phyloP scores from a whole-genome alignment of 2,113 vertebrate species.

The Arizona elegans region DNA sequence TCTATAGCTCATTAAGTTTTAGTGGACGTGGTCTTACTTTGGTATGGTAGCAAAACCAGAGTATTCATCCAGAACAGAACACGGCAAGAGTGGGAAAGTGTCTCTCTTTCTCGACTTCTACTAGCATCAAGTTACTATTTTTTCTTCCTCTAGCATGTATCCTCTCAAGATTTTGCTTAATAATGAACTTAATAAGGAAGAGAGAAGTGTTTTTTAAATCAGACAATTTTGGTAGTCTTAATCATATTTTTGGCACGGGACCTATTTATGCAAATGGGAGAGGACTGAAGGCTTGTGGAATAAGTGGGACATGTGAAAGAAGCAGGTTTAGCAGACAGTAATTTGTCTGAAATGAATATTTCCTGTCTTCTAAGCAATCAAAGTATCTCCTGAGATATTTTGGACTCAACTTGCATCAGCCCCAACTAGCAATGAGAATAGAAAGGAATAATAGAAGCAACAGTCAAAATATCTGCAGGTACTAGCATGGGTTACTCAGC shows the following conservation, averaged over 20 bases:
- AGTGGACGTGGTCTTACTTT: slow-evolving; percentile 2
- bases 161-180: not conserved
- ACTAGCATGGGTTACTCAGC: not conserved
- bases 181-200: not conserved
- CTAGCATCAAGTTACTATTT: not conserved
- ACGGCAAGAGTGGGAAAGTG: not conserved
- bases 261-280: not conserved
- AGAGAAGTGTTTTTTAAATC: not conserved
- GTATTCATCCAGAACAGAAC: not conserved
- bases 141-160: not conserved
- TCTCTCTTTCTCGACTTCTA: not conserved
- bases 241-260: not conserved
- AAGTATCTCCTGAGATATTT: not conserved
- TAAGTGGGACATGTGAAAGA: not conserved
- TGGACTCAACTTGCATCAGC: not conserved
- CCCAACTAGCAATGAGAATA: not conserved
- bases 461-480: not conserved
- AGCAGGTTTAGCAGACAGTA: not conserved
- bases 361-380: not conserved
- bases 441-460: not conserved
- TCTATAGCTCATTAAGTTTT: slow-evolving; percentile 18
- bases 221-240: not conserved
- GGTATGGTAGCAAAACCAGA: not conserved
- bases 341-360: not conserved
- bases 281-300: not conserved